These are phyloP conservation scores for Tetranychus truncatus DNA, from an alignment of 2,888 invertebrate genomes.

Conservation along the genomic window DNA sequence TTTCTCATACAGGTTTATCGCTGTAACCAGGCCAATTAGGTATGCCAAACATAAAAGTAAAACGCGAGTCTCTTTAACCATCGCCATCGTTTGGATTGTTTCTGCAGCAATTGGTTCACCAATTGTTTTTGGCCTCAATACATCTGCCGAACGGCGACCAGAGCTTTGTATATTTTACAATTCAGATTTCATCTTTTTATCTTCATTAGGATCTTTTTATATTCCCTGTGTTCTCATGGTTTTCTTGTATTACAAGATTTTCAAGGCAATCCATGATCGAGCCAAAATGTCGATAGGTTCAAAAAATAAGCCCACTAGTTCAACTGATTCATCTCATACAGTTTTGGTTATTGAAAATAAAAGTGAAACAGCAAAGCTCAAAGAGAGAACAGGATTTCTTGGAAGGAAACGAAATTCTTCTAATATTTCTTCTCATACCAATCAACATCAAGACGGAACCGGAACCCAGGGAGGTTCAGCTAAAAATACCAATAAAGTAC, in stretches of 20 bases:
- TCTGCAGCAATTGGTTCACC: slow-evolving; percentile 87
- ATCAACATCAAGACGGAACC: neutral
- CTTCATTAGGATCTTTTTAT: slow-evolving; percentile 93
- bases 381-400: neutral
- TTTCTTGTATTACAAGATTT: slow-evolving; percentile 88
- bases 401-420: neutral
- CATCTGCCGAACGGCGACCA: slow-evolving; percentile 62
- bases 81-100: slow-evolving; percentile 85
- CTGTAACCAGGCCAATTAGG: slow-evolving; percentile 94
- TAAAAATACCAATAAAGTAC: neutral
- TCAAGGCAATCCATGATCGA: slow-evolving; percentile 50
- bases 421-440: neutral
- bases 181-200: slow-evolving; percentile 91
- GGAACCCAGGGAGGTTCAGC: neutral
- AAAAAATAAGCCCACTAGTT: slow-evolving; percentile 1
- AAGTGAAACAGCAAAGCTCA: neutral
- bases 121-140: slow-evolving; percentile 84
- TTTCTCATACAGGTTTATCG: slow-evolving; percentile 59
- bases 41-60: slow-evolving; percentile 97
- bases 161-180: slow-evolving; percentile 76
- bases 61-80: slow-evolving; percentile 77
- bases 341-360: slow-evolving; percentile 19
- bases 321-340: slow-evolving; percentile 8
- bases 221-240: slow-evolving; percentile 97
- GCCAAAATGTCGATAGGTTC: slow-evolving; percentile 16